A percentile compares a stretch with the other conserved stretches of the same genome.
phyloP scores from a whole-genome alignment of 2,888 invertebrate species.

The Drosophila paramelanica region DNA sequence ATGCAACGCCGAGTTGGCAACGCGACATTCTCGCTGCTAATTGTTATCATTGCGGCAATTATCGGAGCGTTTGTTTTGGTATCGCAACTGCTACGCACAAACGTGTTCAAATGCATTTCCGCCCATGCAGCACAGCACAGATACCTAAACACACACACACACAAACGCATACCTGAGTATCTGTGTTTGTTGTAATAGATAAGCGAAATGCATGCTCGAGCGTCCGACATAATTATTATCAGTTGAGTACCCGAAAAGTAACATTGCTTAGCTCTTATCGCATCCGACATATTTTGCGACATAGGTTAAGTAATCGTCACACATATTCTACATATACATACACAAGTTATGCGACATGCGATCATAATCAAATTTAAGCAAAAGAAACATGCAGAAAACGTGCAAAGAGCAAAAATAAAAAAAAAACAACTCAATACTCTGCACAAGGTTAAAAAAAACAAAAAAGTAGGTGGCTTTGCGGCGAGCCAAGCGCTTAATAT shows the following conservation, averaged over 20 bases:
- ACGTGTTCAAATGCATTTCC: slow-evolving; percentile 77
- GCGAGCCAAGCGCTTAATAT: slow-evolving; percentile 44
- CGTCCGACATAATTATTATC: slow-evolving; percentile 14
- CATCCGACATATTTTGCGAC: slow-evolving; percentile 1
- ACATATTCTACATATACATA: slow-evolving; percentile 11
- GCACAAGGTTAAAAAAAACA: slow-evolving; percentile 63
- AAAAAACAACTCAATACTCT: slow-evolving; percentile 55
- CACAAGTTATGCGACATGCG: not conserved
- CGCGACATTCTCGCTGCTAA: slow-evolving; percentile 31
- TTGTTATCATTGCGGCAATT: slow-evolving; percentile 36
- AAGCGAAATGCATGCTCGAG: slow-evolving; percentile 56
- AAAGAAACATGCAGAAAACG: slow-evolving; percentile 17
- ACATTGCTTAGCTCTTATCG: slow-evolving; percentile 37
- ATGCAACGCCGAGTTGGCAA: slow-evolving; percentile 28
- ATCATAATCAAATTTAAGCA: too few relatives aligned
- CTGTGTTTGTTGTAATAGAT: slow-evolving; percentile 55
- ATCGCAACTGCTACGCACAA: slow-evolving; percentile 66
- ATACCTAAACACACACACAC: slow-evolving; percentile 20
- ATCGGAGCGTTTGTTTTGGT: slow-evolving; percentile 45
- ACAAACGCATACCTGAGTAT: slow-evolving; percentile 17
- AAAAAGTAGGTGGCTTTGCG: slow-evolving; percentile 71
- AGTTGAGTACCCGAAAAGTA: slow-evolving; percentile 2
- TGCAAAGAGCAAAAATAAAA: slow-evolving; percentile 28
- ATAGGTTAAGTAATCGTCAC: slow-evolving; percentile 26
- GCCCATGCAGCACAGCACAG: slow-evolving; percentile 32